phyloP scores from a whole-genome alignment of 2,888 invertebrate genomes.

The Zhengitettix transpicula region DNA sequence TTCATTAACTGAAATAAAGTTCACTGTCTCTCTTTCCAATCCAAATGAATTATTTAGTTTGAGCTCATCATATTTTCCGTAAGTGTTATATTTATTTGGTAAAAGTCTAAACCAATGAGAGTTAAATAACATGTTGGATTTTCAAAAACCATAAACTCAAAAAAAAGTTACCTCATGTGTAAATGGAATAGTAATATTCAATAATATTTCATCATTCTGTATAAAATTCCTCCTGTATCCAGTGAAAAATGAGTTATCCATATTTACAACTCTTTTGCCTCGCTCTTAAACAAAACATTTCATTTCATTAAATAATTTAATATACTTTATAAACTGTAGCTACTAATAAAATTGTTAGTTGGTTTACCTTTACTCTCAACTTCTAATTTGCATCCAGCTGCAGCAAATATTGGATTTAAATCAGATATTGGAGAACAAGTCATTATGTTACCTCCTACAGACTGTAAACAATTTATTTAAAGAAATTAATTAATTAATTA shows the following conservation, averaged over 20 bases:
- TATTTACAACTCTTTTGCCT: conserved; percentile 39
- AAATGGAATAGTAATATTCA: conserved; percentile 66
- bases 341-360: background rate
- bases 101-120: no score
- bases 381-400: conserved; percentile 47
- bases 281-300: conserved; percentile 18
- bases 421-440: conserved; percentile 95
- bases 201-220: conserved; percentile 57
- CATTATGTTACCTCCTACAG: conserved; percentile 84
- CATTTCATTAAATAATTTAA: background rate
- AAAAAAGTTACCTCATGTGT: conserved; percentile 28
- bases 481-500: no score
- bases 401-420: conserved; percentile 80
- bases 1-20: no score
- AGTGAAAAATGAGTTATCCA: conserved; percentile 72
- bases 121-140: no score
- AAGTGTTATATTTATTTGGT: no score
- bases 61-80: no score
- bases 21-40: no score
- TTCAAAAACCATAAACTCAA: no score
- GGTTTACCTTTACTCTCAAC: conserved; percentile 33
- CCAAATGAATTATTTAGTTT: no score
- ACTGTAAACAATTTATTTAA: conserved; percentile 25
- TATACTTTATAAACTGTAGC: no score
- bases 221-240: conserved; percentile 68